These are phyloP conservation scores for Anabacerthia variegaticeps DNA, from an alignment of 2,797 vertebrate genomes.

Conservation along the genomic window DNA sequence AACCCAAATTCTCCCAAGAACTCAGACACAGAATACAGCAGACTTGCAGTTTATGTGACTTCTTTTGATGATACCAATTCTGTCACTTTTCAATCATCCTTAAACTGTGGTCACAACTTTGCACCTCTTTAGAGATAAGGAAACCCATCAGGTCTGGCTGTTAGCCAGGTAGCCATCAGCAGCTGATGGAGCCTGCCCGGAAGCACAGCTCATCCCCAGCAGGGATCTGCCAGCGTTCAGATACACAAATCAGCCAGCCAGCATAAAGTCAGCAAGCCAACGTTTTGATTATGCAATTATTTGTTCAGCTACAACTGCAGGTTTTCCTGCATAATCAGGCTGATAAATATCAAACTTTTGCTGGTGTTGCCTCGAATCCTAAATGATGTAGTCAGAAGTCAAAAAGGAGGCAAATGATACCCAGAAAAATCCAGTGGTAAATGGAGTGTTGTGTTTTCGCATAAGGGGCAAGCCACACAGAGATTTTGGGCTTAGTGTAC, in stretches of 20 bases:
- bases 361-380: neutral
- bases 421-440: neutral
- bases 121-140: neutral
- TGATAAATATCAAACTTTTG: neutral
- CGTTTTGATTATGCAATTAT: constrained; percentile 22
- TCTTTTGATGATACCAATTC: neutral
- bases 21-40: neutral
- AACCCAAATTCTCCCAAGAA: neutral
- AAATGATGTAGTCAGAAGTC: neutral
- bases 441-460: rapidly evolving
- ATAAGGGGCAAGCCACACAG: neutral
- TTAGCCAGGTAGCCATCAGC: neutral
- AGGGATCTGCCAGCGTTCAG: neutral
- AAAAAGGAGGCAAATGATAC: neutral
- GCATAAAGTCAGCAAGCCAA: neutral
- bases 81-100: neutral
- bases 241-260: neutral
- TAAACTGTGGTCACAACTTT: neutral
- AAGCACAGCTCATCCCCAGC: neutral
- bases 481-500: neutral
- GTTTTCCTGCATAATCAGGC: constrained; percentile 10
- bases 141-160: neutral
- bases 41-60: neutral
- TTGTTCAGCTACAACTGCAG: constrained; percentile 10
- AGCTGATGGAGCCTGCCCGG: neutral